A percentile compares a stretch with the other conserved stretches of the same genome.
These are phyloP conservation scores for Ageneiosus marmoratus DNA, from an alignment of 2,113 vertebrate species.

Conservation along the genomic window DNA sequence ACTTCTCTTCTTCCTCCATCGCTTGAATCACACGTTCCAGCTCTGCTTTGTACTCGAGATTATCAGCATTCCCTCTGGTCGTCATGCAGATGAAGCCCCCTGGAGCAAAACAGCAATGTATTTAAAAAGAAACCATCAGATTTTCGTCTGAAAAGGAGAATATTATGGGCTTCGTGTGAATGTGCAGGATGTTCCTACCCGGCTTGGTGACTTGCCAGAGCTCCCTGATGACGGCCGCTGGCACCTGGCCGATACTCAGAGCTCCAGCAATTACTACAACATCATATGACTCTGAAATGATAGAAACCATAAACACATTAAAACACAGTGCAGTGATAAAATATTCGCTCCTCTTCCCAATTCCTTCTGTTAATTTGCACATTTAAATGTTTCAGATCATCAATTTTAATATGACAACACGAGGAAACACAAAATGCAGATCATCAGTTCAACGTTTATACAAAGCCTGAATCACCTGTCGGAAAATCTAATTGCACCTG, in stretches of 20 bases:
- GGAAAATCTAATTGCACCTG: too few species aligned
- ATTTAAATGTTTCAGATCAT: too few species aligned
- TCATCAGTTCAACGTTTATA: too few species aligned
- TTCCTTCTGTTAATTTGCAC: too few species aligned
- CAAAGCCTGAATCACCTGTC: too few species aligned
- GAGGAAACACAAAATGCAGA: too few species aligned
- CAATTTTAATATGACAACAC: too few species aligned
- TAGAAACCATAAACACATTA: too few species aligned
- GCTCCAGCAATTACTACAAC: slow-evolving; percentile 82
- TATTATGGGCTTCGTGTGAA: neutral
- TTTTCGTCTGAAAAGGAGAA: neutral
- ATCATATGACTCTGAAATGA: slow-evolving; percentile 75
- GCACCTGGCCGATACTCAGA: slow-evolving; percentile 79
- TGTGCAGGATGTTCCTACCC: slow-evolving; percentile 67
- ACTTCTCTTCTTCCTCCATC: slow-evolving; percentile 75
- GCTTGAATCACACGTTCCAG: slow-evolving; percentile 70
- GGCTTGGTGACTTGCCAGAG: slow-evolving; percentile 79
- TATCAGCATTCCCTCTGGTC: slow-evolving; percentile 78
- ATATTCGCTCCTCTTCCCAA: too few species aligned
- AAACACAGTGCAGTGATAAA: too few species aligned
- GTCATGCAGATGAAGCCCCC: slow-evolving; percentile 89
- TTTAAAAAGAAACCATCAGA: neutral
- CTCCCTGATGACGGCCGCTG: slow-evolving; percentile 70
- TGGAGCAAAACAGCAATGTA: slow-evolving; percentile 53
- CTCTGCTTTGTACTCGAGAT: slow-evolving; percentile 73